A percentile compares a stretch with the other conserved stretches of the same genome.
Evolutionary conservation across 1,140 invertebrate species (phyloP).

Genomic region (Steinernema khuongi): DNA sequence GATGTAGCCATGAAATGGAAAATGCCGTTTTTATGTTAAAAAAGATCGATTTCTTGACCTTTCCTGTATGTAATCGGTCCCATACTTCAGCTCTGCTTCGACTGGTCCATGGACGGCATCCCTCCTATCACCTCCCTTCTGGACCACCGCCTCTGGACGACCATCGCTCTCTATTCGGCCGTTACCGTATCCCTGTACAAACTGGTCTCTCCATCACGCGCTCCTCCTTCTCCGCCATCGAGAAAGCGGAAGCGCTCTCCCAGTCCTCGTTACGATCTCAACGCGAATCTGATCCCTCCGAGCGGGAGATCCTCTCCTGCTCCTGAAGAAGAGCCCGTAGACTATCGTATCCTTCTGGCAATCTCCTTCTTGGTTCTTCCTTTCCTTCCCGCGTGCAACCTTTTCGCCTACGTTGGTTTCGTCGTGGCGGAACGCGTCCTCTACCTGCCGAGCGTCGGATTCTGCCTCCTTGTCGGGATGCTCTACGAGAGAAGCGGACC

Average conservation of each 20-base stretch:
- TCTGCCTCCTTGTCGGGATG: slow-evolving; percentile 82
- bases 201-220: neutral
- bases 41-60: too few species aligned
- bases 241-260: neutral
- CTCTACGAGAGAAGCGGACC: slow-evolving; percentile 61
- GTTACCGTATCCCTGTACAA: neutral
- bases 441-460: slow-evolving; percentile 94
- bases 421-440: slow-evolving; percentile 88
- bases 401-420: slow-evolving; percentile 94
- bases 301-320: neutral
- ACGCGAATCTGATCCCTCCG: slow-evolving; percentile 2
- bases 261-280: neutral
- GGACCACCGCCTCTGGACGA: slow-evolving; percentile 72
- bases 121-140: slow-evolving; percentile 70
- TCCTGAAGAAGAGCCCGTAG: neutral
- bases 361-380: slow-evolving; percentile 79
- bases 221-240: neutral
- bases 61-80: too few species aligned
- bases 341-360: slow-evolving; percentile 51
- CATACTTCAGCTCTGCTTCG: slow-evolving; percentile 71
- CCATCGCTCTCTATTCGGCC: slow-evolving; percentile 68
- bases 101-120: slow-evolving; percentile 91
- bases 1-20: too few species aligned
- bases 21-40: too few species aligned
- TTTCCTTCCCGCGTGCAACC: slow-evolving; percentile 87